phyloP scores from a whole-genome alignment of 1,140 invertebrate genomes.

The Heliconius eleuchia region DNA sequence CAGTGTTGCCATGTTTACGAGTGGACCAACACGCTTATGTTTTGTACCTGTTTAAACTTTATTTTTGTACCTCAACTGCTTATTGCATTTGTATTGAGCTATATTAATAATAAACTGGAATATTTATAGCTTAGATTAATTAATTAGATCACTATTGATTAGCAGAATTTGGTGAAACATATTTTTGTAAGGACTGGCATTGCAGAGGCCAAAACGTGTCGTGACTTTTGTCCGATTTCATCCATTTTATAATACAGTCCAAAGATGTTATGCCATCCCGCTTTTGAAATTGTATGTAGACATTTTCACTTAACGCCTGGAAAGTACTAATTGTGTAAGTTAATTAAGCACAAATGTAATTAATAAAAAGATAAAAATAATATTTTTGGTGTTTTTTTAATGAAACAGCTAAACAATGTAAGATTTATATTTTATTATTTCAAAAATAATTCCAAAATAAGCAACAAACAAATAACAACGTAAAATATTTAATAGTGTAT shows the following conservation, averaged over 20 bases:
- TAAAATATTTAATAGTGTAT: constrained; percentile 66
- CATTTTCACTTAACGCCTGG: constrained; percentile 29
- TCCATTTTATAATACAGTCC: constrained; percentile 36
- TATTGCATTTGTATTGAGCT: constrained; percentile 27
- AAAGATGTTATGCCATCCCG: constrained; percentile 40
- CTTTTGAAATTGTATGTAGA: constrained; percentile 36
- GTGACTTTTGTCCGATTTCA: constrained; percentile 41
- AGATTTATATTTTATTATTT: constrained; percentile 70
- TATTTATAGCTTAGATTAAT: constrained; percentile 34
- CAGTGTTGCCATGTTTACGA: constrained; percentile 39
- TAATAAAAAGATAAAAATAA: constrained; percentile 29
- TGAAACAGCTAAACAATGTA: constrained; percentile 68
- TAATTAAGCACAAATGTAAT: constrained; percentile 50
- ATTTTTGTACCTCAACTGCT: constrained; percentile 46
- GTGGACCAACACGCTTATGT: constrained; percentile 35
- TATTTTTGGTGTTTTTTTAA: constrained; percentile 41
- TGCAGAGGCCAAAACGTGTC: constrained; percentile 45
- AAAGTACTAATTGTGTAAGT: constrained; percentile 29
- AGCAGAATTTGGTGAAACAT: constrained; percentile 34
- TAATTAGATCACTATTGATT: constrained; percentile 23
- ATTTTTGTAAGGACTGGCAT: constrained; percentile 49
- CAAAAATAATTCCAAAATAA: constrained; percentile 78
- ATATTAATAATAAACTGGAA: constrained; percentile 26
- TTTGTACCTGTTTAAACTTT: constrained; percentile 48
- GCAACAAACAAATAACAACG: constrained; percentile 80